phyloP scores from a whole-genome alignment of 2,113 vertebrate species.

The Calypte anna region DNA sequence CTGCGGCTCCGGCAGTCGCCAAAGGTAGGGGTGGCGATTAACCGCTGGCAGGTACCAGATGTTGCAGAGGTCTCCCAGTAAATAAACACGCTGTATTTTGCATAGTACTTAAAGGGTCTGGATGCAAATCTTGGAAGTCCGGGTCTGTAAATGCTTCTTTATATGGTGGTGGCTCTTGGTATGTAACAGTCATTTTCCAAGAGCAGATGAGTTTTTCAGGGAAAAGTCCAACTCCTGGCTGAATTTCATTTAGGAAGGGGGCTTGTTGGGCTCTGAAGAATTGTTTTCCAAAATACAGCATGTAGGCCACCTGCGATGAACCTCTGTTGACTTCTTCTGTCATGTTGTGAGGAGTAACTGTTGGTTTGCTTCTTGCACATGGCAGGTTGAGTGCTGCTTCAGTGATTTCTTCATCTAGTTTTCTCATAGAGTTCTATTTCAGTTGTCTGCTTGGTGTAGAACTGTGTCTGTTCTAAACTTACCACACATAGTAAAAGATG shows the following conservation, averaged over 20 bases:
- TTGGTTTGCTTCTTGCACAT: neutral
- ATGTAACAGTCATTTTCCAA: neutral
- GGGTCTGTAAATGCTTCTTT: neutral
- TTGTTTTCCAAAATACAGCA: neutral
- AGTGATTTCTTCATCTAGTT: neutral
- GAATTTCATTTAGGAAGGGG: neutral
- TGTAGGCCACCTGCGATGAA: accelerated
- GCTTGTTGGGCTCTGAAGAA: neutral
- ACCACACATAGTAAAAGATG: neutral
- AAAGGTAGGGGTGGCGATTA: neutral
- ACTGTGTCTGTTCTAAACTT: neutral
- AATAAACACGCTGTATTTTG: neutral
- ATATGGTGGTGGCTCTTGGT: neutral
- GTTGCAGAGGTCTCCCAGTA: neutral
- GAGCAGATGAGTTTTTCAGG: neutral
- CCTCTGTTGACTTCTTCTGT: neutral
- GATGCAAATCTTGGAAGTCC: neutral
- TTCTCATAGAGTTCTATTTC: neutral
- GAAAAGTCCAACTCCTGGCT: neutral
- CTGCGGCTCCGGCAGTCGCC: neutral
- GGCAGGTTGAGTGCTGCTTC: neutral
- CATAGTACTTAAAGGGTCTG: neutral
- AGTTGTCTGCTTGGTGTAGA: neutral
- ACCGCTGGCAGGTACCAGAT: accelerated
- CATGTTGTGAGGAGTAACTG: neutral